These are phyloP conservation scores for Diplazon laetatorius DNA, from an alignment of 2,888 invertebrate species.

Conservation along the genomic window DNA sequence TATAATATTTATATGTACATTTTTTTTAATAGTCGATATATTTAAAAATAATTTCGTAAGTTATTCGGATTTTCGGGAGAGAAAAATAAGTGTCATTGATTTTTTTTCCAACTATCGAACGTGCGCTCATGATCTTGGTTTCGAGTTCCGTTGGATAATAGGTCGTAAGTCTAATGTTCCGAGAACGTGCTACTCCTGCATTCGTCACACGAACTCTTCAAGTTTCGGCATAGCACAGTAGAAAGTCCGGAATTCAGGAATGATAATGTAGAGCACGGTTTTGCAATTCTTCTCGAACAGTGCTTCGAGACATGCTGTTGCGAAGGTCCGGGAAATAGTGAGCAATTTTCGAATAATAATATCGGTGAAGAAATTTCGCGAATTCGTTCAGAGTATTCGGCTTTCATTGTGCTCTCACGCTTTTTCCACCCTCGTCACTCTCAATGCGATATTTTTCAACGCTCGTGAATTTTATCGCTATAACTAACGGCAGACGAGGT, in stretches of 20 bases:
- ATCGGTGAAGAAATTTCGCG: background rate
- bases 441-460: background rate
- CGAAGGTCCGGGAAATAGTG: background rate
- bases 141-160: too few relatives aligned
- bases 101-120: too few relatives aligned
- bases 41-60: too few relatives aligned
- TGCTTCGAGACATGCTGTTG: background rate
- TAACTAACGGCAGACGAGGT: background rate
- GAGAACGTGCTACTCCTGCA: constrained; percentile 34
- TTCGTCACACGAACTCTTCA: constrained; percentile 19
- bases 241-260: constrained; percentile 7
- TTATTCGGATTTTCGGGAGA: too few relatives aligned
- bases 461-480: constrained; percentile 8
- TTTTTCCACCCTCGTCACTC: background rate
- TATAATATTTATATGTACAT: too few relatives aligned
- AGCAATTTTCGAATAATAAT: background rate
- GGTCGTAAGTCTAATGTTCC: too few relatives aligned
- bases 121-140: too few relatives aligned
- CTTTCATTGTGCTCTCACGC: background rate
- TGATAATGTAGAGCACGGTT: background rate
- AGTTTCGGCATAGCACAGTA: constrained; percentile 29
- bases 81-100: too few relatives aligned
- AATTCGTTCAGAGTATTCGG: background rate
- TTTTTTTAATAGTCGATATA: too few relatives aligned
- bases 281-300: constrained; percentile 5